Evolutionary conservation across 1,140 invertebrate species (phyloP), one percentile per base, ranked within the genome.

Genomic region (Papilio aristodemus): DNA sequence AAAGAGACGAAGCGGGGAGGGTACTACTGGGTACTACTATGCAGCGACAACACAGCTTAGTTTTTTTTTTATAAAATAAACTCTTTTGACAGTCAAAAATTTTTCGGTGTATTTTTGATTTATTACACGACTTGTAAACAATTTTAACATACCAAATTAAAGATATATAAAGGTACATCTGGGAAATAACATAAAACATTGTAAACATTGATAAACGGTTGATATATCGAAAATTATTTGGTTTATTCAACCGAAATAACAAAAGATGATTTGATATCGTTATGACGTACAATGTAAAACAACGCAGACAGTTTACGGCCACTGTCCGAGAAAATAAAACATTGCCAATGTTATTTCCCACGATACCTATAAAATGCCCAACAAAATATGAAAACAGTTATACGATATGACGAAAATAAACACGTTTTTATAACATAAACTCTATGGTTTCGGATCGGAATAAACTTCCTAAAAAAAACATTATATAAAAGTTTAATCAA

Each of bases 321-420:
- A 43, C 25, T 43, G 62, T 64, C 62, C 60, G 50, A 32, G 69
- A 68, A 54, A 70, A 74, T 60, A 72, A 67, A 68, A 76, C 74
- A 70, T 68, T 60, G 69, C 39, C 43, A 46, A 54, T 50, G 69
- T 72, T 74, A 80, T 82, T 82, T 82, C 78, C 80, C 72, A 41
- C 39, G 80, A 72, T 73, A 71, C 69, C 70, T 67, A 75, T 78
- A 76, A 80, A 80, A 82, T 77, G 71, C 70, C 57, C 67, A 62
- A 74, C 70, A 74, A 79, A 75, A 78, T 64, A 64, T 64, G 62
- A 64, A n/a, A 43, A 64, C 37, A 43, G 37, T 64, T 64, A 64
- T 22, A 43, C 59, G 37, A 74, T 80, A 75, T 81, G 76, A 78
- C 76, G 72, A 75, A 72, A 62, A 69, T 73, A 67, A 73, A 67